Conservation (phyloP, 2,888 invertebrate species). For the Acrobasis repandana region DNA sequence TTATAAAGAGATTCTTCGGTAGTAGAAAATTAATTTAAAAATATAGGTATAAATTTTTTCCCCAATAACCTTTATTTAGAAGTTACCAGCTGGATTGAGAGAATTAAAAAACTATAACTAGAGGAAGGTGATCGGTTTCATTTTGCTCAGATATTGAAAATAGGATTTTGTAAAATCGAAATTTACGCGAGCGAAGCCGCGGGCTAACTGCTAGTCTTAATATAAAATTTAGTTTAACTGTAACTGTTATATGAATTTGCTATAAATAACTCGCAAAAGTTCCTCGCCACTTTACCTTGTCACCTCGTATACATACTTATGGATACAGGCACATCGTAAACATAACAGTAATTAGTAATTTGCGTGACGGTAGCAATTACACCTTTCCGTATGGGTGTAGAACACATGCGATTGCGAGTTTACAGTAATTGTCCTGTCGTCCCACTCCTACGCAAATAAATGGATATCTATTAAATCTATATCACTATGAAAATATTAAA, state of each 20-base stretch:
- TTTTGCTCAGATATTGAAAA: no score
- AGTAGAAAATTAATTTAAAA: no score
- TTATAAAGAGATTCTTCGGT: no score
- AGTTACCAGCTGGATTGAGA: no score
- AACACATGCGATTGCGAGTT: conserved; percentile 57
- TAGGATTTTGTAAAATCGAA: no score
- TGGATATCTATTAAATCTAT: no score
- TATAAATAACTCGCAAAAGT: conserved; percentile 10
- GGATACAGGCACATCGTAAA: conserved; percentile 32
- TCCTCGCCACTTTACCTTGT: background rate
- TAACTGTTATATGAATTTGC: background rate
- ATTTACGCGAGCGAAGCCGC: no score
- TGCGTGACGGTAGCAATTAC: conserved; percentile 70
- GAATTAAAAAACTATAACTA: no score
- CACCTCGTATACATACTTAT: background rate
- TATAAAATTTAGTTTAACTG: background rate
- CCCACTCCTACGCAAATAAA: conserved; percentile 41
- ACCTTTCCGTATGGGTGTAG: conserved; percentile 57
- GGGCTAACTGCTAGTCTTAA: background rate
- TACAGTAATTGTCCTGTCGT: conserved; percentile 68
- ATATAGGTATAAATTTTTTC: no score
- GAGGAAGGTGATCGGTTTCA: no score
- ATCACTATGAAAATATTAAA: no score
- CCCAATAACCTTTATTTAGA: no score
- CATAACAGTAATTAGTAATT: conserved; percentile 61